Evolutionary conservation across 1,140 invertebrate species (phyloP).

Genomic region (Solenopsis fugax): DNA sequence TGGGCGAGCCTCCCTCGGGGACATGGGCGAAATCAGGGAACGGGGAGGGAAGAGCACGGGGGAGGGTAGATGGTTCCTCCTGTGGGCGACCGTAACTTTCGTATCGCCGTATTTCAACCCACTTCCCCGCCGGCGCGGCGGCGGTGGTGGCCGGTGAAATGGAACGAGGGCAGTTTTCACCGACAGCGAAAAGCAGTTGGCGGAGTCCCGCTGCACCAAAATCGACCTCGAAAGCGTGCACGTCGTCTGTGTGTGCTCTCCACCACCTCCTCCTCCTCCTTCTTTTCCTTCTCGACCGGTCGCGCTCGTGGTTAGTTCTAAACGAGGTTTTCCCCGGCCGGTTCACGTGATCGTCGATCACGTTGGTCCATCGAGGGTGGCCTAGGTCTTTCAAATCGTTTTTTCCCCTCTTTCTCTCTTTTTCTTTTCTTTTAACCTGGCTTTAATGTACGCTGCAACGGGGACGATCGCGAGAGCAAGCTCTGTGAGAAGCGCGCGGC

Average conservation of each 20-base stretch:
- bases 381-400: neutral
- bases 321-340: neutral
- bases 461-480: neutral
- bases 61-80: slow-evolving; percentile 23
- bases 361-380: neutral
- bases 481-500: slow-evolving; percentile 1
- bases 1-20: slow-evolving; percentile 48
- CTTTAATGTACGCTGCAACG: neutral
- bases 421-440: neutral
- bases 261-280: neutral
- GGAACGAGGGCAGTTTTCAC: slow-evolving; percentile 76
- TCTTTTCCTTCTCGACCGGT: neutral
- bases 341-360: slow-evolving; percentile 22
- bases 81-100: slow-evolving; percentile 70
- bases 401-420: neutral
- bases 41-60: neutral
- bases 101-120: slow-evolving; percentile 75
- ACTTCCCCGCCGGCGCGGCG: slow-evolving; percentile 37
- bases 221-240: slow-evolving; percentile 72
- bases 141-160: slow-evolving; percentile 63
- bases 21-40: slow-evolving; percentile 60
- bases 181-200: slow-evolving; percentile 62
- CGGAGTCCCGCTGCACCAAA: slow-evolving; percentile 70
- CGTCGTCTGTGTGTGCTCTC: slow-evolving; percentile 9
- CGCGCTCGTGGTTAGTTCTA: slow-evolving; percentile 51